These are phyloP conservation scores for Hypsibius dujardini DNA, from an alignment of 1,140 invertebrate genomes.

Conservation along the genomic window DNA sequence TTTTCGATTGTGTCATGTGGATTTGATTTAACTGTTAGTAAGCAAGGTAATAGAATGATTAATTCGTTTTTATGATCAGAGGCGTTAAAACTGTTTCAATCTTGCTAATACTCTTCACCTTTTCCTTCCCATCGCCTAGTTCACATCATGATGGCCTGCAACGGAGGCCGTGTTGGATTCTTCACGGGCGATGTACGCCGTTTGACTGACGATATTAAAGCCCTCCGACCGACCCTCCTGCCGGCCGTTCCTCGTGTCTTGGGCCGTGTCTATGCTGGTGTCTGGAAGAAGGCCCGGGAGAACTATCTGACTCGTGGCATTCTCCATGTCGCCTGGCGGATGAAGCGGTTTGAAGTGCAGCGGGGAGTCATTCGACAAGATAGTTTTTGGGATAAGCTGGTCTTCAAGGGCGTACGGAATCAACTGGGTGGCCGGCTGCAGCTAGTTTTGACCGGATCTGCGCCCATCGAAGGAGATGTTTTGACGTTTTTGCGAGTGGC, in stretches of 20 bases:
- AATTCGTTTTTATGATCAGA: not conserved
- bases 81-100: not conserved
- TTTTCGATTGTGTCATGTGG: not conserved
- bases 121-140: slow-evolving; percentile 16
- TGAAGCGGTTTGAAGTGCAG: not conserved
- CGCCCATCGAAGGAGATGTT: not conserved
- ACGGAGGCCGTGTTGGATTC: not conserved
- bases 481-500: not conserved
- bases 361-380: not conserved
- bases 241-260: not conserved
- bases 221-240: not conserved
- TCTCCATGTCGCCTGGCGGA: not conserved
- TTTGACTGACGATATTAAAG: not conserved
- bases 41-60: not conserved
- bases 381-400: slow-evolving; percentile 26
- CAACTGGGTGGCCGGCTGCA: slow-evolving; percentile 14
- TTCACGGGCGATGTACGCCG: not conserved
- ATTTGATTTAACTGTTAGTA: not conserved
- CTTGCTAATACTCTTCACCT: not conserved
- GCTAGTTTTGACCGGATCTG: not conserved
- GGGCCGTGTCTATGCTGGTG: not conserved
- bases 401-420: slow-evolving; percentile 31
- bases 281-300: not conserved
- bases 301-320: not conserved
- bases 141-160: slow-evolving; percentile 52